phyloP scores from a whole-genome alignment of 2,888 invertebrate species.

The Operophtera brumata region DNA sequence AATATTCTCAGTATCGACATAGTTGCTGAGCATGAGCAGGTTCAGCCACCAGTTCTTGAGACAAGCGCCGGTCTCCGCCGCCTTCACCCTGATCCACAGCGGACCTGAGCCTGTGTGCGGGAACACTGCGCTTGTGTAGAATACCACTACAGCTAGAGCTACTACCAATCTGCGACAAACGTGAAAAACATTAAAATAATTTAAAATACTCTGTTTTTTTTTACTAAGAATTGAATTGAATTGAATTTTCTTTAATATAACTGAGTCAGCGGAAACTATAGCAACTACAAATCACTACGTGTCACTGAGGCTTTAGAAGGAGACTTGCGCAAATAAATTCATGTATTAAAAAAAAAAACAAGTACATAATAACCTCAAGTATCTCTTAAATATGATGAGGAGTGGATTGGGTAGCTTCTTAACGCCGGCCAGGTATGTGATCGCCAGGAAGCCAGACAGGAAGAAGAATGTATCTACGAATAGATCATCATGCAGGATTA shows the following conservation, averaged over 20 bases:
- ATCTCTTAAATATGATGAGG: conserved; percentile 78
- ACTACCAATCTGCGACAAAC: conserved; percentile 72
- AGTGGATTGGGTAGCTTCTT: conserved; percentile 65
- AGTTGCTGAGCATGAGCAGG: conserved; percentile 82
- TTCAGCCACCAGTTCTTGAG: conserved; percentile 83
- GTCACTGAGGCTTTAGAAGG: no score
- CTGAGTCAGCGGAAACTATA: no score
- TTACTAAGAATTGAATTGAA: no score
- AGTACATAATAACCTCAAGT: no score
- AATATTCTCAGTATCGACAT: conserved; percentile 78
- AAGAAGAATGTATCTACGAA: conserved; percentile 84
- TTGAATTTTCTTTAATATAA: no score
- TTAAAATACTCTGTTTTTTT: no score
- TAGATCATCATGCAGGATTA: conserved; percentile 82
- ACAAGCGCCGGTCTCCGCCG: conserved; percentile 75
- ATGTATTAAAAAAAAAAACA: no score
- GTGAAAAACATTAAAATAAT: no score
- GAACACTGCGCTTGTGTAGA: conserved; percentile 78
- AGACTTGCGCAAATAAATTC: no score
- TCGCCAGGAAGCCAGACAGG: conserved; percentile 81
- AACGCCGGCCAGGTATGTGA: conserved; percentile 63
- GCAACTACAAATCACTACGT: no score
- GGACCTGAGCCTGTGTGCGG: conserved; percentile 82
- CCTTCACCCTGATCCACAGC: conserved; percentile 77
- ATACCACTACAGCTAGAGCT: conserved; percentile 78